phyloP scores from a whole-genome alignment of 2,797 vertebrate species.

The Gymnoscopelus braueri region DNA sequence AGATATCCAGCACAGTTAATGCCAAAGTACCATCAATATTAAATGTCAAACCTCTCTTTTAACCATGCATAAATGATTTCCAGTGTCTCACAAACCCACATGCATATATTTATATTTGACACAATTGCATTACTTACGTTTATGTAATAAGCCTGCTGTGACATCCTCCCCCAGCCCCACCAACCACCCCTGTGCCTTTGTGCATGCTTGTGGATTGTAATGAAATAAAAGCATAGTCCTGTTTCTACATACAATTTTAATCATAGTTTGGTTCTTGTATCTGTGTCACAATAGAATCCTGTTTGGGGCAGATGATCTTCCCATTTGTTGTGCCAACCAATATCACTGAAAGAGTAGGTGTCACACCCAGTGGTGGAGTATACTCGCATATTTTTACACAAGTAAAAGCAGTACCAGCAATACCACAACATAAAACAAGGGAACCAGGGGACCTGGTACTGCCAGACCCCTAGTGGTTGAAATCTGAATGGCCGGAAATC shows the following conservation, averaged over 20 bases:
- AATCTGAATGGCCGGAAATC: too few species aligned
- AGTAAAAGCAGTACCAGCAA: too few species aligned
- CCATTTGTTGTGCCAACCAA: neutral
- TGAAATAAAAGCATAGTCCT: slow-evolving; percentile 60
- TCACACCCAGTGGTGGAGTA: neutral
- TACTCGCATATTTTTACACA: too few species aligned
- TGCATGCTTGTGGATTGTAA: slow-evolving; percentile 33
- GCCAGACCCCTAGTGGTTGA: too few species aligned
- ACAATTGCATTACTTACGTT: slow-evolving; percentile 18
- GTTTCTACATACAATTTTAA: slow-evolving; percentile 51
- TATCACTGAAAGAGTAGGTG: neutral
- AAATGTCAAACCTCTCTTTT: slow-evolving; percentile 5
- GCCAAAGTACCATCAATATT: slow-evolving; percentile 19
- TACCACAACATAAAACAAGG: too few species aligned
- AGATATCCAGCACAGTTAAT: too few species aligned
- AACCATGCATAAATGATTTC: slow-evolving; percentile 14
- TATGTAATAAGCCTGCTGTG: slow-evolving; percentile 5
- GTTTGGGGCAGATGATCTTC: neutral
- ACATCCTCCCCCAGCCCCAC: too few species aligned
- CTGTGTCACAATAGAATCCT: slow-evolving; percentile 7
- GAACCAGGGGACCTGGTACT: too few species aligned
- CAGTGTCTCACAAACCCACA: slow-evolving; percentile 16
- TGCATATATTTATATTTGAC: slow-evolving; percentile 35
- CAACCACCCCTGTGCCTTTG: slow-evolving; percentile 5
- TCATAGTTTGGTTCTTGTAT: slow-evolving; percentile 9